Conservation (phyloP, 2,113 vertebrate species). For the Mustela nigripes region DNA sequence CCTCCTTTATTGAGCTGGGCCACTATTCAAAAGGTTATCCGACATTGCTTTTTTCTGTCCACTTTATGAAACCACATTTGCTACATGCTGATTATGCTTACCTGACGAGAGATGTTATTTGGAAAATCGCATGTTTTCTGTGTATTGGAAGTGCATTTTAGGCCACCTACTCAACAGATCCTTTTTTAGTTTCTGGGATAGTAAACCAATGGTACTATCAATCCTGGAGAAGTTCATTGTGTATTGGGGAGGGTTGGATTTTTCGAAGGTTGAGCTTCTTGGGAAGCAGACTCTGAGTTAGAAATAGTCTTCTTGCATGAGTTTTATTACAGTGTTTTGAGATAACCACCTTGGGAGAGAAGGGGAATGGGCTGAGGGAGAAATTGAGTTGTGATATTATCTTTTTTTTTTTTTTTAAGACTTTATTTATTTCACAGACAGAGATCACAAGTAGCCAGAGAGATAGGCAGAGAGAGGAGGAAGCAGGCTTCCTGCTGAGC, state of each 20-base stretch:
- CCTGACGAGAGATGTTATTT: not conserved
- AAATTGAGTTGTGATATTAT: conserved; percentile 40
- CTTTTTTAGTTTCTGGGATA: not conserved
- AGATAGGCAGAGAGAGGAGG: too few species aligned
- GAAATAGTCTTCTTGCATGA: not conserved
- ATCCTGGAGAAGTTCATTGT: not conserved
- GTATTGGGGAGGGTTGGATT: not conserved
- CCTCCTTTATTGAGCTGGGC: not conserved
- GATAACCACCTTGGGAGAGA: not conserved
- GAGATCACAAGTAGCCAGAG: too few species aligned
- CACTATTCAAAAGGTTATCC: not conserved
- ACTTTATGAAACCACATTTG: not conserved
- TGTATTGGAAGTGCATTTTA: not conserved
- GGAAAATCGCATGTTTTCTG: not conserved
- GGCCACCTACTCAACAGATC: not conserved
- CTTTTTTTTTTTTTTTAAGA: not conserved
- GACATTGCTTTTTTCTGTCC: not conserved
- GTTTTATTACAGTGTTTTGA: conserved; percentile 10
- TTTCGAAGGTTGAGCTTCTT: not conserved
- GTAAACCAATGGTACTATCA: not conserved
- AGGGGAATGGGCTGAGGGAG: not conserved
- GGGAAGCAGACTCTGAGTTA: conserved; percentile 15
- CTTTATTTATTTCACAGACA: too few species aligned
- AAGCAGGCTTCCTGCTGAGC: too few species aligned
- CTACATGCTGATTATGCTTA: not conserved